Evolutionary conservation across 35 echinoderm and acorn worm genomes (phyloP).

Genomic region (Patiria miniata): DNA sequence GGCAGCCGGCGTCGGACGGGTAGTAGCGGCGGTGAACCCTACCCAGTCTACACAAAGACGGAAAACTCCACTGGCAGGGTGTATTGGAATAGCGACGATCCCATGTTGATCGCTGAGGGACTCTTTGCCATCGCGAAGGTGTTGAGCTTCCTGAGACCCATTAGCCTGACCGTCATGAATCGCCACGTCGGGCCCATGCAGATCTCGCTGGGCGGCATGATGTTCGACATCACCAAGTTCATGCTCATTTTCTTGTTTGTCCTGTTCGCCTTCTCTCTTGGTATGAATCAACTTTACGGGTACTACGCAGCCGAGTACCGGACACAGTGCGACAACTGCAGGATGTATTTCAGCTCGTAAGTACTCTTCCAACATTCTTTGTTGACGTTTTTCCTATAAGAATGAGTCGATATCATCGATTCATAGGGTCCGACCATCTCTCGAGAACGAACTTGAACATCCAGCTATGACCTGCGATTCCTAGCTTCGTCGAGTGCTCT

Average conservation of each 20-base stretch:
- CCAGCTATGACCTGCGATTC: too few species aligned
- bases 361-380: not conserved
- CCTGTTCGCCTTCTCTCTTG: conserved; percentile 96
- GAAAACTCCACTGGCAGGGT: conserved; percentile 36
- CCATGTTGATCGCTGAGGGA: conserved; percentile 86
- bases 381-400: not conserved
- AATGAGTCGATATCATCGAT: not conserved
- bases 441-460: too few species aligned
- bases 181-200: conserved; percentile 98
- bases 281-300: conserved; percentile 96
- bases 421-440: too few species aligned
- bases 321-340: conserved; percentile 59
- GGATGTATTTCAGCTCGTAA: conserved; percentile 90
- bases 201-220: conserved; percentile 96
- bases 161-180: conserved; percentile 91
- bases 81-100: conserved; percentile 65
- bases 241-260: conserved; percentile 97
- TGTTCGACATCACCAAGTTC: conserved; percentile 99
- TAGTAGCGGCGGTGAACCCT: not conserved
- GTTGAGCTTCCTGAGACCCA: conserved; percentile 86
- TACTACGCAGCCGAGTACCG: conserved; percentile 70
- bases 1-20: not conserved
- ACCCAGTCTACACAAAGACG: not conserved
- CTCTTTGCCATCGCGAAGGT: conserved; percentile 97
- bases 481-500: too few species aligned